Evolutionary conservation across 2,888 invertebrate species (phyloP), one percentile per base, ranked within the genome.

Genomic region (Pyrrhosoma nymphula): DNA sequence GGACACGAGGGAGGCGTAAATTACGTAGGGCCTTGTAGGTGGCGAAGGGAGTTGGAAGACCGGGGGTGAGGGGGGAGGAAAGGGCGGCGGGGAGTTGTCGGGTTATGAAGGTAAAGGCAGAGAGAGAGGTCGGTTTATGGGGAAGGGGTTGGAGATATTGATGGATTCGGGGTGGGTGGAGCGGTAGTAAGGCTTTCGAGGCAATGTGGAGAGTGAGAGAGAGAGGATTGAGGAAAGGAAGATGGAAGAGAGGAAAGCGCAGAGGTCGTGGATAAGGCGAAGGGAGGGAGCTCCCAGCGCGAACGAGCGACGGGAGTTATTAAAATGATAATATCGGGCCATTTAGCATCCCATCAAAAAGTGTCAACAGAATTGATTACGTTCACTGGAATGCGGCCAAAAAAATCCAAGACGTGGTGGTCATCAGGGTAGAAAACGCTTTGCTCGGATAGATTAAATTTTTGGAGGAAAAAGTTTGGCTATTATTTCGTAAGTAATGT

Each of bases 41-140:
- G 82, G 30, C 30, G 35, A 35, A 35, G 82, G 35, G 30, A 35
- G 18, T n/a, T 82, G 35, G 82, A 16, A 16, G 18, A 6, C 8
- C 26, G 35, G 14, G 30, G 82, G 93, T 12, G 2, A 8, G 47
- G 8, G 47, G 47, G 8, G 8, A 8, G 47, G 47, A 8, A 2
- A 4, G 47, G 8, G 47, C 47, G 47, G 47, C 47, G 69, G 47
- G 18, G 47, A 63, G 69, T 69, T 47, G 63, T 47, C 26, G 63
- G 93, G 63, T 47, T 69, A 93, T 93, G 69, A 93, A 47, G 63
- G 63, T 47, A 47, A 93, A 93, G 69, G 63, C 18, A n/a, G 69
- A 47, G 75, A 63, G 63, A 69, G 47, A 69, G 93, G 47, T 69
- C 93, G 39, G 75, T 63, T 69, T 69, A 75, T 89, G 89, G n/a